Evolutionary conservation across 35 echinoderm and acorn worm genomes (phyloP).

Genomic region (Apostichopus parvimensis): DNA sequence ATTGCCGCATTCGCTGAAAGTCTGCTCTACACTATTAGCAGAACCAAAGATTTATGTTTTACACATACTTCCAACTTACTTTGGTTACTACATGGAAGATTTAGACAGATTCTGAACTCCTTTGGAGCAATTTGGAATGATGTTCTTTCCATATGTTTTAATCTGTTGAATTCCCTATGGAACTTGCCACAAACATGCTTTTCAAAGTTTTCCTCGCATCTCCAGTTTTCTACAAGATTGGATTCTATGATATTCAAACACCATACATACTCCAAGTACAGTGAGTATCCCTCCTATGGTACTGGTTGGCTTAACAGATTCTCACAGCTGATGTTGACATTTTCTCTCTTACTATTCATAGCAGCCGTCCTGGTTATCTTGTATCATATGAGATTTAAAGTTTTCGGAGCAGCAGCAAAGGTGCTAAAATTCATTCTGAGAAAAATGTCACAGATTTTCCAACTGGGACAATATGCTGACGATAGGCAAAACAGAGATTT

Average conservation of each 20-base stretch:
- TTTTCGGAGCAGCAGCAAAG: neutral
- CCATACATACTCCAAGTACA: neutral
- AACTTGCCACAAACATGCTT: neutral
- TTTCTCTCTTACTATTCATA: constrained; percentile 20
- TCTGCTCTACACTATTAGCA: neutral
- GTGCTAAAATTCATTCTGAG: neutral
- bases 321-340: constrained; percentile 27
- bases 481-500: neutral
- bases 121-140: neutral
- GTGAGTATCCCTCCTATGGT: neutral
- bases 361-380: neutral
- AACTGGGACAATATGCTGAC: neutral
- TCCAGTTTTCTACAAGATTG: neutral
- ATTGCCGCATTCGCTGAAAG: neutral
- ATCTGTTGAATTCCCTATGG: neutral
- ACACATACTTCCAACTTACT: neutral
- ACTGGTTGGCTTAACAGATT: constrained; percentile 26
- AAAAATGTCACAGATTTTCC: neutral
- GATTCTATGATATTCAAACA: neutral
- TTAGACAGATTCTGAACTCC: neutral
- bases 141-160: neutral
- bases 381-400: constrained; percentile 31
- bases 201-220: neutral
- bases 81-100: neutral
- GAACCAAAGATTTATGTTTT: neutral